These are phyloP conservation scores for Echinarachnius parma DNA, from an alignment of 53 echinoderm and acorn worm genomes.

Conservation along the genomic window DNA sequence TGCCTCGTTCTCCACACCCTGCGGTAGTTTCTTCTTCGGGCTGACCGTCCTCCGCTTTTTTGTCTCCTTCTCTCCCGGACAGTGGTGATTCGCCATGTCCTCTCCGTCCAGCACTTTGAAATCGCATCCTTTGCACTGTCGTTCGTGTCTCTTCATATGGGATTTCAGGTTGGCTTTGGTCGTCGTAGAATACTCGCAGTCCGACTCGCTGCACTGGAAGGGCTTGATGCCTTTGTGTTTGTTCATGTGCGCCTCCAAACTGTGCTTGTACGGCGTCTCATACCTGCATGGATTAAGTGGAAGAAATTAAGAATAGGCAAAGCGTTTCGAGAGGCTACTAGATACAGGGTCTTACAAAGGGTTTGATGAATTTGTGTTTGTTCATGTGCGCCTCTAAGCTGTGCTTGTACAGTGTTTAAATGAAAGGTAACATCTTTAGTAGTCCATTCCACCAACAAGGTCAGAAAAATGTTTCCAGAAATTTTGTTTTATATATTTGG, in stretches of 20 bases:
- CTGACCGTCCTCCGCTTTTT: neutral
- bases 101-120: conserved; percentile 44
- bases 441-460: no score
- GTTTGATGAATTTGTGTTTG: conserved; percentile 59
- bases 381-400: conserved; percentile 82
- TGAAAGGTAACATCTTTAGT: no score
- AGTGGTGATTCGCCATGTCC: conserved; percentile 36
- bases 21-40: neutral
- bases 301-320: no score
- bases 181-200: conserved; percentile 73
- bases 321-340: no score
- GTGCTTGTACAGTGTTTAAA: conserved; percentile 64
- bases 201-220: conserved; percentile 60
- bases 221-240: conserved; percentile 64
- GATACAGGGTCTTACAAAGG: no score
- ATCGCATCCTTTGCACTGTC: conserved; percentile 58
- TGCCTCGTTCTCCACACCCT: neutral
- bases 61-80: conserved; percentile 2
- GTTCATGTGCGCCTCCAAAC: conserved; percentile 78
- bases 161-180: conserved; percentile 71
- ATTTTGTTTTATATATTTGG: no score
- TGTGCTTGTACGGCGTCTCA: conserved; percentile 64
- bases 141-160: conserved; percentile 61
- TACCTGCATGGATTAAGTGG: no score
- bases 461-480: no score